phyloP scores from a whole-genome alignment of 2,888 invertebrate genomes.

The Callimorpha dominula region DNA sequence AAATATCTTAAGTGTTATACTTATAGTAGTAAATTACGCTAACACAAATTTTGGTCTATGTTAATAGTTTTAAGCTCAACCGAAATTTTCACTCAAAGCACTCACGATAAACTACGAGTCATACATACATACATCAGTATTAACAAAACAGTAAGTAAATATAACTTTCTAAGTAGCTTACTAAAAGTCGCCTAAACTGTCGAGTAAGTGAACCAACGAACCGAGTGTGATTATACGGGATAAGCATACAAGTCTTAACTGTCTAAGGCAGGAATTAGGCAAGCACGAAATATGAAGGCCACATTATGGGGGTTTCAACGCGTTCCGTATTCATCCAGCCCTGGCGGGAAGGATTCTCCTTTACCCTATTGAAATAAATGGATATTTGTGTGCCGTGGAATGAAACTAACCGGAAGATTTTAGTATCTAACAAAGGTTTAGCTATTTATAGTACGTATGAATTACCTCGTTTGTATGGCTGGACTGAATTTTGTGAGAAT shows the following conservation, averaged over 20 bases:
- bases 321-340: constrained; percentile 40
- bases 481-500: constrained; percentile 15
- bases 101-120: neutral
- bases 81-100: neutral
- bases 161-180: neutral
- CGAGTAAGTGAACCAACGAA: constrained; percentile 14
- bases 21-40: neutral
- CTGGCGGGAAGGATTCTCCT: constrained; percentile 41
- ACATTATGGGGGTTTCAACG: constrained; percentile 43
- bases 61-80: neutral
- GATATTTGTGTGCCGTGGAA: constrained; percentile 45
- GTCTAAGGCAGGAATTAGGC: constrained; percentile 38
- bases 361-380: constrained; percentile 55
- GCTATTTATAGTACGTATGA: constrained; percentile 19
- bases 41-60: neutral
- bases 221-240: constrained; percentile 21
- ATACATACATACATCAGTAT: neutral
- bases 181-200: constrained; percentile 15
- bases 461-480: constrained; percentile 11
- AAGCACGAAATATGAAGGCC: constrained; percentile 48
- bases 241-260: constrained; percentile 23
- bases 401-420: constrained; percentile 47
- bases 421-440: constrained; percentile 34
- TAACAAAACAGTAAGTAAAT: neutral
- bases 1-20: too few species aligned